Evolutionary conservation across 2,797 vertebrate genomes (phyloP).

Genomic region (Sebastolobus altivelis): DNA sequence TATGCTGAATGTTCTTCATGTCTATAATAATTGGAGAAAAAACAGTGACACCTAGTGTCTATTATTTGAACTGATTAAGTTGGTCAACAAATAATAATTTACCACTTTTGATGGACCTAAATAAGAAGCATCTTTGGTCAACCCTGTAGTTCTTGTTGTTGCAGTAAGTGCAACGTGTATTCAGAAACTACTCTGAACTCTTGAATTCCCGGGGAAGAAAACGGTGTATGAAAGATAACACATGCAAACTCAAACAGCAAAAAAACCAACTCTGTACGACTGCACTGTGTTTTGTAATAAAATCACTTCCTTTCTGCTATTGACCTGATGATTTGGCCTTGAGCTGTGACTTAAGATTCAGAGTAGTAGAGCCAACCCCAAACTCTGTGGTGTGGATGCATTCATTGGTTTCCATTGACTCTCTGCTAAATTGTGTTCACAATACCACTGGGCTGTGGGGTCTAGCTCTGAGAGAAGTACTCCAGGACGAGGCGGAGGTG

Average conservation of each 20-base stretch:
- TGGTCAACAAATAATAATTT: constrained; percentile 9
- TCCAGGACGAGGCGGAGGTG: constrained; percentile 89
- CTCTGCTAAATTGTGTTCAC: not conserved
- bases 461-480: constrained; percentile 88
- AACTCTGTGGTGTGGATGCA: constrained; percentile 13
- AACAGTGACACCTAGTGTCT: constrained; percentile 65
- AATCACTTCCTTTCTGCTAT: constrained; percentile 17
- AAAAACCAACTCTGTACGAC: constrained; percentile 1
- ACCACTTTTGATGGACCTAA: constrained; percentile 19
- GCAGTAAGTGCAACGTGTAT: constrained; percentile 5
- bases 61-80: not conserved
- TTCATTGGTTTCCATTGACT: constrained; percentile 27
- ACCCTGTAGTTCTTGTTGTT: constrained; percentile 19
- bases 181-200: constrained; percentile 8
- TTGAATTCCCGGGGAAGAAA: not conserved
- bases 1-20: not conserved
- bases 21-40: not conserved
- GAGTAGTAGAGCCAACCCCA: constrained; percentile 1
- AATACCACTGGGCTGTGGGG: not conserved
- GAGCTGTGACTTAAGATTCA: constrained; percentile 20
- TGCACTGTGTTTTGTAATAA: constrained; percentile 4
- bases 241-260: constrained; percentile 34
- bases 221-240: constrained; percentile 7
- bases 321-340: constrained; percentile 33
- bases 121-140: constrained; percentile 65